Evolutionary conservation across 35 echinoderm and acorn worm genomes (phyloP).

Genomic region (Acanthaster planci): DNA sequence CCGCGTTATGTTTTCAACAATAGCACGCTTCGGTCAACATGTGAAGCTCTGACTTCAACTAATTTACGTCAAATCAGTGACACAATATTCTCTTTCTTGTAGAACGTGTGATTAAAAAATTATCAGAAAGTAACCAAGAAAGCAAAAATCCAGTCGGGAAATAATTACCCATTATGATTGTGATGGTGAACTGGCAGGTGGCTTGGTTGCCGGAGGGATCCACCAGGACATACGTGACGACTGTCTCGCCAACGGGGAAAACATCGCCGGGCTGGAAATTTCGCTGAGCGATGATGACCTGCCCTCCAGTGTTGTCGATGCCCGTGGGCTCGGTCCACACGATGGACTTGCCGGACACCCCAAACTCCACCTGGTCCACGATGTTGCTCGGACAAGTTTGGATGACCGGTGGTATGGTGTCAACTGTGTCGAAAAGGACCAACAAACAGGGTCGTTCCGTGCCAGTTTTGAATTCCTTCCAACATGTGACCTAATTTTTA

Average conservation of each 20-base stretch:
- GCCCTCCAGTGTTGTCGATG: slow-evolving; percentile 40
- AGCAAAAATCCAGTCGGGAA: not conserved
- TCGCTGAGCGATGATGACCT: slow-evolving; percentile 16
- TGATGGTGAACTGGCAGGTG: slow-evolving; percentile 41
- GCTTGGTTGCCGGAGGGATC: slow-evolving; percentile 33
- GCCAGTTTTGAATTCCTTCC: too few species aligned
- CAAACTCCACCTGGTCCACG: slow-evolving; percentile 17
- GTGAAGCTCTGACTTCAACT: too few species aligned
- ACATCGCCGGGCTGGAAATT: slow-evolving; percentile 29
- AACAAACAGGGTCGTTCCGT: too few species aligned
- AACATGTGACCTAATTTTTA: too few species aligned
- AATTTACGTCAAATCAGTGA: too few species aligned
- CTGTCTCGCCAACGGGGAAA: slow-evolving; percentile 44
- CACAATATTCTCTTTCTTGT: too few species aligned
- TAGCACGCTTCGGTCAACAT: too few species aligned
- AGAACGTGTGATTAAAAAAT: too few species aligned
- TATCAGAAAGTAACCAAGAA: too few species aligned
- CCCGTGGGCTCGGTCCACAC: slow-evolving; percentile 57
- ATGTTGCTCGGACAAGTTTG: slow-evolving; percentile 14
- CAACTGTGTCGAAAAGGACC: not conserved
- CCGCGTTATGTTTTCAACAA: too few species aligned
- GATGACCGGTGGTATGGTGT: slow-evolving; percentile 60
- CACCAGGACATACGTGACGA: slow-evolving; percentile 32
- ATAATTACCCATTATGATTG: slow-evolving; percentile 33
- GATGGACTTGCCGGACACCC: not conserved